Percentiles rank a stretch among this genome's conserved stretches.
Evolutionary conservation across 2,888 invertebrate species (phyloP).

Genomic region (Clivina fossor): DNA sequence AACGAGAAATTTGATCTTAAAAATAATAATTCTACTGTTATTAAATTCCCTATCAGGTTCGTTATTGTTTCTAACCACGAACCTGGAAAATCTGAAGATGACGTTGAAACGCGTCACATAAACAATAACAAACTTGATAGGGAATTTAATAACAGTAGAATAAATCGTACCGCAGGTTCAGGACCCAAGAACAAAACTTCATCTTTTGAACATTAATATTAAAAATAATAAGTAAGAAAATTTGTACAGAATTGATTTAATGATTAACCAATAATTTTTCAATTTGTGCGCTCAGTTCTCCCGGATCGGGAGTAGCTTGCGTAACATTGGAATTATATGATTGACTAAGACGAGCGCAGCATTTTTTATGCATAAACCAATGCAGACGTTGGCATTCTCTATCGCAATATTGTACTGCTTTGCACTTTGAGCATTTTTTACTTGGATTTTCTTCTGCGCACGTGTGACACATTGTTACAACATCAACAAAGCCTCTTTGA

Average conservation of each 20-base stretch:
- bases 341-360: constrained; percentile 66
- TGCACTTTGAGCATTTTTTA: constrained; percentile 95
- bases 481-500: constrained; percentile 75
- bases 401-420: constrained; percentile 91
- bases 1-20: neutral
- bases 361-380: constrained; percentile 89
- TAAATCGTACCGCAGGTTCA: no score
- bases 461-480: constrained; percentile 73
- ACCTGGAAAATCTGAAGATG: neutral
- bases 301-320: constrained; percentile 42
- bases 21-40: no score
- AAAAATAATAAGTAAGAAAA: neutral
- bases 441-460: constrained; percentile 87
- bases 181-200: no score
- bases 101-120: neutral
- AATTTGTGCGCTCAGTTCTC: constrained; percentile 45
- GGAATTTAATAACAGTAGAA: no score
- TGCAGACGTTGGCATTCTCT: constrained; percentile 91
- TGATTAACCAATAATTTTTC: constrained; percentile 46
- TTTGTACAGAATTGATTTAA: constrained; percentile 22
- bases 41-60: no score
- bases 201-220: neutral
- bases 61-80: no score
- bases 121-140: no score
- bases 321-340: constrained; percentile 39